Evolutionary conservation across 1,140 invertebrate genomes (phyloP).

Genomic region (Drosophila funebris): DNA sequence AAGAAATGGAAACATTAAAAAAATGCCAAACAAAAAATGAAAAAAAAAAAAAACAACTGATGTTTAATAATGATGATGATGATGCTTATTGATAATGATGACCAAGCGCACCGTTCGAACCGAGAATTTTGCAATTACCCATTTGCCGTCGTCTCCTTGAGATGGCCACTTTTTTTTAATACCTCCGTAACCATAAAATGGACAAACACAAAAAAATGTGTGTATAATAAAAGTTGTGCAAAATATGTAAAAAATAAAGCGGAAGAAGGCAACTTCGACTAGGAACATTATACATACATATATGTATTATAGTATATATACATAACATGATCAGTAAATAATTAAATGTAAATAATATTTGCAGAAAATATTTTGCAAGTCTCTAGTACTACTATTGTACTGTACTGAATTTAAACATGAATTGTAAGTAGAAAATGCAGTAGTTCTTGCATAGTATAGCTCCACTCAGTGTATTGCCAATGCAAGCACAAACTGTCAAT

Average conservation of each 20-base stretch:
- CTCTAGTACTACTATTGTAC: too few species aligned
- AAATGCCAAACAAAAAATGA: not conserved
- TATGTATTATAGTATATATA: not conserved
- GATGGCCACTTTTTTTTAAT: conserved; percentile 25
- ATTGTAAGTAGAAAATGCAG: not conserved
- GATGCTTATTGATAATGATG: conserved; percentile 1
- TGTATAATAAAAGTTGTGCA: conserved; percentile 13
- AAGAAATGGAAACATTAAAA: conserved; percentile 1
- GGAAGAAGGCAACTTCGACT: not conserved
- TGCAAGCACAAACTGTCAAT: not conserved
- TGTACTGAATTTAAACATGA: not conserved
- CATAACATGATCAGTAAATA: not conserved
- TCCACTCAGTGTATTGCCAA: too few species aligned
- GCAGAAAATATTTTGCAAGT: too few species aligned
- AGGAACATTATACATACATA: not conserved
- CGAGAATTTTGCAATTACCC: conserved; percentile 41
- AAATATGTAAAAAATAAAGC: not conserved
- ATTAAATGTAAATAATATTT: too few species aligned
- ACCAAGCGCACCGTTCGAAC: conserved; percentile 11
- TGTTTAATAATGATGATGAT: not conserved
- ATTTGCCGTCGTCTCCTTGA: conserved; percentile 48
- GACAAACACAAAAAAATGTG: conserved; percentile 2
- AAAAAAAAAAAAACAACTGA: conserved; percentile 16
- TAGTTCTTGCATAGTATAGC: too few species aligned
- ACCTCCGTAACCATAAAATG: not conserved